Conservation (phyloP, 2,797 vertebrate species). For the Alosa sapidissima region DNA sequence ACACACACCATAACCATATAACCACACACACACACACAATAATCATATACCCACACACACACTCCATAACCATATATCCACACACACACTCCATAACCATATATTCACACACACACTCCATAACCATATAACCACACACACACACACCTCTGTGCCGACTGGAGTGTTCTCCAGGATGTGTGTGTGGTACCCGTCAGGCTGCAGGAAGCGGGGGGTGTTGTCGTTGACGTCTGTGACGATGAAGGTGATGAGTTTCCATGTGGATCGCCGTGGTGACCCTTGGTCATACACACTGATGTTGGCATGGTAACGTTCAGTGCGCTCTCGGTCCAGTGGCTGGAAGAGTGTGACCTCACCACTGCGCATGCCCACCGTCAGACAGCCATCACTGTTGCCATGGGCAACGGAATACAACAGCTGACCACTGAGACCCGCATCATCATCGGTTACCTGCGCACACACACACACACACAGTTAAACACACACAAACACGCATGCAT, state of each 20-base stretch:
- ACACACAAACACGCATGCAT: no score
- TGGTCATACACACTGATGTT: constrained; percentile 94
- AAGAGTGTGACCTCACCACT: constrained; percentile 86
- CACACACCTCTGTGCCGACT: constrained; percentile 78
- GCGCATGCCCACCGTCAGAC: constrained; percentile 88
- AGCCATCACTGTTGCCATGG: constrained; percentile 89
- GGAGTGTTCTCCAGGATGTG: constrained; percentile 91
- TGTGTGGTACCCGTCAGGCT: constrained; percentile 81
- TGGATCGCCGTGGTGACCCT: constrained; percentile 85
- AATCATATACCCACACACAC: not conserved
- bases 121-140: no score
- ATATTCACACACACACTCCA: not conserved
- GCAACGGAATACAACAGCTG: constrained; percentile 90
- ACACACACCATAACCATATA: not conserved
- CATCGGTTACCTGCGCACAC: constrained; percentile 63
- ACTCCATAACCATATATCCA: not conserved
- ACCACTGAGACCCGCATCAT: constrained; percentile 95
- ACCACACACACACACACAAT: constrained; percentile 49
- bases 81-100: not conserved
- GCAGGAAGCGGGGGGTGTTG: constrained; percentile 88
- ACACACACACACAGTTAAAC: not conserved
- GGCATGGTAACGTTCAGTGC: constrained; percentile 86
- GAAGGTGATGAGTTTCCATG: constrained; percentile 87
- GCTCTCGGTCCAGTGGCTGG: constrained; percentile 92
- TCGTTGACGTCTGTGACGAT: constrained; percentile 93